These are phyloP conservation scores for Anthoscopus minutus DNA, from an alignment of 2,113 vertebrate genomes.

Conservation along the genomic window DNA sequence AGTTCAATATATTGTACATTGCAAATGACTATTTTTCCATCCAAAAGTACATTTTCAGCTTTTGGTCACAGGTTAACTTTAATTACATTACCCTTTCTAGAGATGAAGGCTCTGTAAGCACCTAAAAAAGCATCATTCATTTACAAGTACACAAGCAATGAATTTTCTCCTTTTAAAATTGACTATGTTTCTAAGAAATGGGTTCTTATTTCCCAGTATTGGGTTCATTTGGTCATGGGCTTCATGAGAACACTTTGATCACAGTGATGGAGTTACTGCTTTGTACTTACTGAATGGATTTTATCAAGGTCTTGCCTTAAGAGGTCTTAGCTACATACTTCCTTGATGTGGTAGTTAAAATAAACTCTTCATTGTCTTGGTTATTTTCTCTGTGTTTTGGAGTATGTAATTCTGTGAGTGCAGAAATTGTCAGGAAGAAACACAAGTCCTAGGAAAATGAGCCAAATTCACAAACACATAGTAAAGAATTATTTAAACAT, in stretches of 20 bases:
- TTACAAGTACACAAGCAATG: neutral
- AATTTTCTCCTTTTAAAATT: neutral
- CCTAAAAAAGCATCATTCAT: neutral
- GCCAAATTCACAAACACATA: neutral
- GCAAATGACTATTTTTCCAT: neutral
- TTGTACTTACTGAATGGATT: neutral
- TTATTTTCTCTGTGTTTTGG: neutral
- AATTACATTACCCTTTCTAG: neutral
- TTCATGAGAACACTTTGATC: neutral
- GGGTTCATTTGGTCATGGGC: neutral
- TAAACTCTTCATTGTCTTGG: neutral
- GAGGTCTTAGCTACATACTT: neutral
- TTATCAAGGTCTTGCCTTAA: neutral
- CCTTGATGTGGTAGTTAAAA: neutral
- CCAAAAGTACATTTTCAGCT: conserved; percentile 7
- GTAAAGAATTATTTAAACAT: neutral
- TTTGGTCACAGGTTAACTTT: conserved; percentile 5
- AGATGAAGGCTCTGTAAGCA: neutral
- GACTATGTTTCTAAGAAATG: neutral
- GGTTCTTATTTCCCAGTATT: neutral
- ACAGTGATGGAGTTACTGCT: neutral
- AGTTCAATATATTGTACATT: neutral
- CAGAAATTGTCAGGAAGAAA: neutral
- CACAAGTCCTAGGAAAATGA: neutral
- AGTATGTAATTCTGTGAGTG: neutral